A percentile compares a stretch with the other conserved stretches of the same genome.
phyloP scores from a whole-genome alignment of 2,888 invertebrate species.

The Aphodius sticticus region DNA sequence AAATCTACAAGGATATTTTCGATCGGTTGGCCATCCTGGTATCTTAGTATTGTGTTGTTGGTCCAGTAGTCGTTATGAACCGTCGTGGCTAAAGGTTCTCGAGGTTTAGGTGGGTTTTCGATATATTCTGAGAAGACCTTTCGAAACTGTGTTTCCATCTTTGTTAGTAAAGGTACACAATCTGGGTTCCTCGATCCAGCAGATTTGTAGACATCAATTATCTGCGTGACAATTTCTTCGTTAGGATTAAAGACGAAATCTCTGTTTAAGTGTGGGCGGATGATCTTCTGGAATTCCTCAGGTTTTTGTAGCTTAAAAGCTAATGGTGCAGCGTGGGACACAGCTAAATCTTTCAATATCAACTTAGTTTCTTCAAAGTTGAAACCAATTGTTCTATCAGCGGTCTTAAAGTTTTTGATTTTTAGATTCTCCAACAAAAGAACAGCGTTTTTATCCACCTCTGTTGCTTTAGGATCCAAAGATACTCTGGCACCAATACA shows the following conservation, averaged over 20 bases:
- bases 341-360: conserved; percentile 60
- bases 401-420: conserved; percentile 58
- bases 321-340: conserved; percentile 64
- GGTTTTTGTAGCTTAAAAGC: conserved; percentile 61
- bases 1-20: conserved; percentile 66
- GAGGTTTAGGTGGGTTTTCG: conserved; percentile 48
- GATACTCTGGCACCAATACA: conserved; percentile 61
- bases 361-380: conserved; percentile 60
- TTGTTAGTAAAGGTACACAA: conserved; percentile 35
- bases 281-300: conserved; percentile 52
- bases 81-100: conserved; percentile 62
- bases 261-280: conserved; percentile 53
- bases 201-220: conserved; percentile 33
- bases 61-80: conserved; percentile 67
- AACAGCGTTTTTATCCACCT: conserved; percentile 63
- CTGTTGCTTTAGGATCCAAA: conserved; percentile 40
- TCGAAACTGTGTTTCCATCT: conserved; percentile 34
- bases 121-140: conserved; percentile 23
- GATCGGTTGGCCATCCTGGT: conserved; percentile 43
- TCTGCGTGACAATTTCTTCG: conserved; percentile 33
- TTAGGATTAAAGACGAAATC: conserved; percentile 18
- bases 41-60: conserved; percentile 66
- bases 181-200: conserved; percentile 34
- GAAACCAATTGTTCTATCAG: conserved; percentile 59
- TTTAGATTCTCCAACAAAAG: conserved; percentile 65